Percentiles rank a stretch among this genome's conserved stretches.
Conservation (phyloP, 2,797 vertebrate genomes). For the Fringilla coelebs region DNA sequence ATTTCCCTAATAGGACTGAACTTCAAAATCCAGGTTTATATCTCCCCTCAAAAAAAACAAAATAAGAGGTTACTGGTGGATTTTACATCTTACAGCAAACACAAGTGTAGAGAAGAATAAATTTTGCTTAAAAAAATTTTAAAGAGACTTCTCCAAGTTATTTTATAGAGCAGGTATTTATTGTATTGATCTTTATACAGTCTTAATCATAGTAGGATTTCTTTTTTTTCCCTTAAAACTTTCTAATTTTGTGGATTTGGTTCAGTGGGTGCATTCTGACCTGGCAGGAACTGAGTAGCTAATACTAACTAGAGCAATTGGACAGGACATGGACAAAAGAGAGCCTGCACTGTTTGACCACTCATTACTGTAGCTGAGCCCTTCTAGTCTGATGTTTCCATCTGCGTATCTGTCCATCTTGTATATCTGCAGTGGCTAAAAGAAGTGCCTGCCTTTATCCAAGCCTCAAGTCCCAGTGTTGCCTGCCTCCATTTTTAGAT, state of each 20-base stretch:
- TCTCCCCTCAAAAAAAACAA: fast-evolving
- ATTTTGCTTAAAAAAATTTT: neutral
- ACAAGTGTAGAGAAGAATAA: neutral
- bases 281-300: neutral
- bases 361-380: neutral
- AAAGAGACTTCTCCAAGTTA: neutral
- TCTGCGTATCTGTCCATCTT: fast-evolving
- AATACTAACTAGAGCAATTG: neutral
- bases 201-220: neutral
- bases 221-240: neutral
- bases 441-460: neutral
- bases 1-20: neutral
- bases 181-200: neutral
- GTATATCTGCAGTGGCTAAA: neutral
- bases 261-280: neutral
- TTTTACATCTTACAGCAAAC: neutral
- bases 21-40: neutral
- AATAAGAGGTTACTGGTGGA: neutral
- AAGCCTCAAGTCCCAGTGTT: neutral
- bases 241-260: neutral
- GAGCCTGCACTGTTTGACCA: neutral
- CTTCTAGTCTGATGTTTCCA: neutral
- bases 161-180: neutral
- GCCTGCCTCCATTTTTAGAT: neutral
- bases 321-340: neutral